phyloP scores from a whole-genome alignment of 2,888 invertebrate species.

The Hirudinaria manillensis region DNA sequence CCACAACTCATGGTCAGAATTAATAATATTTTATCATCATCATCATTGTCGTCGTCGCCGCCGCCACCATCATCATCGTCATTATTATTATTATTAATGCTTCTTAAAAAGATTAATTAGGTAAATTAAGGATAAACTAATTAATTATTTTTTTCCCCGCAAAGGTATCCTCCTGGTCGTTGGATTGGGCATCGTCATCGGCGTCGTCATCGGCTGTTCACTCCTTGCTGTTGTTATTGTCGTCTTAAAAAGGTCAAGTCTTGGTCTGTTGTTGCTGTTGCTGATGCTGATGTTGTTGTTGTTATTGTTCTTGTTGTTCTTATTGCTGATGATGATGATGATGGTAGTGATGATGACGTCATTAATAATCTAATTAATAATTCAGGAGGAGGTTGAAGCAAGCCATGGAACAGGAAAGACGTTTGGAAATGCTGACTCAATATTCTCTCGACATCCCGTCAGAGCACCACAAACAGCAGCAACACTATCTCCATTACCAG shows the following conservation, averaged over 20 bases:
- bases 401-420: conserved; percentile 24
- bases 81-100: no score
- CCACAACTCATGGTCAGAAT: conserved; percentile 29
- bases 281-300: neutral
- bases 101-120: no score
- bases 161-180: conserved; percentile 34
- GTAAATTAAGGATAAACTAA: no score
- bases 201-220: conserved; percentile 33
- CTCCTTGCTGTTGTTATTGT: conserved; percentile 33
- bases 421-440: conserved; percentile 28
- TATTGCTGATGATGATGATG: neutral
- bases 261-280: neutral
- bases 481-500: neutral
- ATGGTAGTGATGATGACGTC: neutral
- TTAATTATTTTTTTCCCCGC: neutral
- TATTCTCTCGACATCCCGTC: conserved; percentile 26
- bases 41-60: neutral
- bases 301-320: neutral
- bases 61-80: no score
- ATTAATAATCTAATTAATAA: neutral
- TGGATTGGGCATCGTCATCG: conserved; percentile 33
- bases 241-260: conserved; percentile 30
- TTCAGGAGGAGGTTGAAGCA: conserved; percentile 24
- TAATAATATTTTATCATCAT: neutral
- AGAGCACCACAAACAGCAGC: conserved; percentile 27